Conservation (phyloP, 2,113 vertebrate genomes). For the Corythoichthys intestinalis region DNA sequence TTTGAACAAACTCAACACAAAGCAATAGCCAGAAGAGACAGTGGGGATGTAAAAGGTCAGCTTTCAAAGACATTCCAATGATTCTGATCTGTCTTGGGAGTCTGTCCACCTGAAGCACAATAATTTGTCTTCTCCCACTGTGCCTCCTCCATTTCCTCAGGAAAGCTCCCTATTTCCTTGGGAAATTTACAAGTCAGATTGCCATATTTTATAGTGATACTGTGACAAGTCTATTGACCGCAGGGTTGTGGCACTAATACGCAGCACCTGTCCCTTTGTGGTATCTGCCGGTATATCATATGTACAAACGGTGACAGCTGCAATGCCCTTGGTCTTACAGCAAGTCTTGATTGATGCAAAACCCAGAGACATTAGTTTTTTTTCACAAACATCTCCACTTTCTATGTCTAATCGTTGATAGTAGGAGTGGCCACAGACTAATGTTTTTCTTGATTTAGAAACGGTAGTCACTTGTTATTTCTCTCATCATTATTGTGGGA, state of each 20-base stretch:
- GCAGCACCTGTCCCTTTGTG: slow-evolving; percentile 70
- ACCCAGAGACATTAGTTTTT: slow-evolving; percentile 31
- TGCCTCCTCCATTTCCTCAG: slow-evolving; percentile 34
- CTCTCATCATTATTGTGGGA: slow-evolving; percentile 40
- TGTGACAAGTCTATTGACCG: slow-evolving; percentile 58
- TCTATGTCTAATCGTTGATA: slow-evolving; percentile 42
- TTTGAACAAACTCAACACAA: slow-evolving; percentile 30
- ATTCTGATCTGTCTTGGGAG: slow-evolving; percentile 39
- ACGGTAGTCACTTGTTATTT: slow-evolving; percentile 35
- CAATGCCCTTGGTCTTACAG: slow-evolving; percentile 56
- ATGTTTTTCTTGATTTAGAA: slow-evolving; percentile 54
- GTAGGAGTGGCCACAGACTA: slow-evolving; percentile 38
- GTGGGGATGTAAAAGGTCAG: slow-evolving; percentile 18
- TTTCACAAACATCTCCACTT: slow-evolving; percentile 25
- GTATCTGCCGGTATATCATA: slow-evolving; percentile 62
- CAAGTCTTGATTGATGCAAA: slow-evolving; percentile 23
- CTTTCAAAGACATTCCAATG: slow-evolving; percentile 49
- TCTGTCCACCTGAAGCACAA: slow-evolving; percentile 51
- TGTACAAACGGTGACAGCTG: slow-evolving; percentile 72
- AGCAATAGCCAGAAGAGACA: slow-evolving; percentile 16
- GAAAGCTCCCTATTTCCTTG: slow-evolving; percentile 13
- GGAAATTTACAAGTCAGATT: slow-evolving; percentile 40
- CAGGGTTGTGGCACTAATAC: slow-evolving; percentile 59
- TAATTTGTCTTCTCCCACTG: slow-evolving; percentile 13
- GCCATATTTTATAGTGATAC: slow-evolving; percentile 53